Conservation (phyloP, 2,888 invertebrate genomes). For the Tinea pellionella region DNA sequence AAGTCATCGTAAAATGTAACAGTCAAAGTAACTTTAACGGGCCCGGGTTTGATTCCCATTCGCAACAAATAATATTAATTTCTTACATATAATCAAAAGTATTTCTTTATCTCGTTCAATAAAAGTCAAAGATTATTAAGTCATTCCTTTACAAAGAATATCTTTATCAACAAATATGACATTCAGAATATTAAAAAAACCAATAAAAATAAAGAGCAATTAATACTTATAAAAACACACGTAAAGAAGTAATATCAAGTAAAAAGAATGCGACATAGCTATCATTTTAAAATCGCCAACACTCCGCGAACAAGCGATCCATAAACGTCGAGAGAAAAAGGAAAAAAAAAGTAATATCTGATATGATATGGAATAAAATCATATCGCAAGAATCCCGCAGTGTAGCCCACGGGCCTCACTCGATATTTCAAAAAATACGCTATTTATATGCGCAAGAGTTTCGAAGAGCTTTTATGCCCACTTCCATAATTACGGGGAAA, state of each 20-base stretch:
- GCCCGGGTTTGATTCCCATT: too few relatives aligned
- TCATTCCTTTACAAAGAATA: too few relatives aligned
- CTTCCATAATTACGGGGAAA: conserved; percentile 12
- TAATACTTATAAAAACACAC: neutral
- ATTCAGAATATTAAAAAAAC: too few relatives aligned
- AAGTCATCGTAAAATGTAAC: too few relatives aligned
- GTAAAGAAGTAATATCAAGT: neutral
- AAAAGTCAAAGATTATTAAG: too few relatives aligned
- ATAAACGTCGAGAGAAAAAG: conserved; percentile 60
- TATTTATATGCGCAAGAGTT: conserved; percentile 53
- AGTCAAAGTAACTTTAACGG: too few relatives aligned
- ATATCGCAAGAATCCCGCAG: conserved; percentile 53
- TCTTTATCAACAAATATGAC: too few relatives aligned
- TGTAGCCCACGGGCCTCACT: conserved; percentile 58
- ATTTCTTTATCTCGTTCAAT: too few relatives aligned
- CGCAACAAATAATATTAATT: too few relatives aligned
- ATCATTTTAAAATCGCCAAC: neutral
- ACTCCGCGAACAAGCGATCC: conserved; percentile 60
- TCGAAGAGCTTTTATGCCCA: conserved; percentile 9
- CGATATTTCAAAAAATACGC: conserved; percentile 65
- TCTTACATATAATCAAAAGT: too few relatives aligned
- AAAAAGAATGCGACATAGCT: neutral
- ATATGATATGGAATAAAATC: conserved; percentile 48
- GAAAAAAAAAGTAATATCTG: conserved; percentile 31
- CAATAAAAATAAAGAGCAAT: neutral